A percentile compares a stretch with the other conserved stretches of the same genome.
These are phyloP conservation scores for Amblyjoppa proteus DNA, from an alignment of 2,888 invertebrate genomes.

Conservation along the genomic window DNA sequence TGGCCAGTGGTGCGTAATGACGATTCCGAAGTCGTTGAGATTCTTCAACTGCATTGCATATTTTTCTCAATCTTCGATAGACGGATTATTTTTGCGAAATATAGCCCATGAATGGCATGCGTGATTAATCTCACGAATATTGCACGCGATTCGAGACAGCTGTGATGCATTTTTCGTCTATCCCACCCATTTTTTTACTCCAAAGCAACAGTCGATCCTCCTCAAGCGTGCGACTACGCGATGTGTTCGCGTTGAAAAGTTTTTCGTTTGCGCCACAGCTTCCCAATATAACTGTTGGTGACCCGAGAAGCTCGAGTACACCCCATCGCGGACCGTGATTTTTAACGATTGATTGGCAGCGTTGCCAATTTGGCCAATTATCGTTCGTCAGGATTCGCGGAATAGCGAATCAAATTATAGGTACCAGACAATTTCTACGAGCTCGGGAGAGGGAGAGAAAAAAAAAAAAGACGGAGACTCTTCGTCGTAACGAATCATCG, in stretches of 20 bases:
- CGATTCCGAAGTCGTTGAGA: too few species aligned
- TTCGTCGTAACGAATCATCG: constrained; percentile 67
- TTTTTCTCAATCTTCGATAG: too few species aligned
- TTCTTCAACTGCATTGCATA: too few species aligned
- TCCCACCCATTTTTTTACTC: too few species aligned
- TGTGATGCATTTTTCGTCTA: too few species aligned
- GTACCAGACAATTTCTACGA: constrained; percentile 60
- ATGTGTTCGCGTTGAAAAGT: constrained; percentile 5
- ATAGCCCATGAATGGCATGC: too few species aligned
- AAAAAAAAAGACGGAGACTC: constrained; percentile 42
- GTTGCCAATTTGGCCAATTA: constrained; percentile 83
- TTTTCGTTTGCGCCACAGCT: background rate
- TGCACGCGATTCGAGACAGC: too few species aligned
- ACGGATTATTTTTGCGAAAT: too few species aligned
- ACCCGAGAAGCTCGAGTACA: constrained; percentile 47
- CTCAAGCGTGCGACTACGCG: background rate
- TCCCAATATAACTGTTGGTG: constrained; percentile 35
- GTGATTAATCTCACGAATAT: too few species aligned
- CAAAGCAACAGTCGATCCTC: too few species aligned
- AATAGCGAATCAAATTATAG: constrained; percentile 82
- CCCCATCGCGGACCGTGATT: constrained; percentile 74
- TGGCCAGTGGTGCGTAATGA: too few species aligned
- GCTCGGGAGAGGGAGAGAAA: constrained; percentile 48
- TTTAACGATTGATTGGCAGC: constrained; percentile 83
- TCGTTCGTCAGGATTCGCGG: constrained; percentile 79